Evolutionary conservation across 2,888 invertebrate species (phyloP), one percentile per base, ranked within the genome.

Genomic region (Girardia tigrina): DNA sequence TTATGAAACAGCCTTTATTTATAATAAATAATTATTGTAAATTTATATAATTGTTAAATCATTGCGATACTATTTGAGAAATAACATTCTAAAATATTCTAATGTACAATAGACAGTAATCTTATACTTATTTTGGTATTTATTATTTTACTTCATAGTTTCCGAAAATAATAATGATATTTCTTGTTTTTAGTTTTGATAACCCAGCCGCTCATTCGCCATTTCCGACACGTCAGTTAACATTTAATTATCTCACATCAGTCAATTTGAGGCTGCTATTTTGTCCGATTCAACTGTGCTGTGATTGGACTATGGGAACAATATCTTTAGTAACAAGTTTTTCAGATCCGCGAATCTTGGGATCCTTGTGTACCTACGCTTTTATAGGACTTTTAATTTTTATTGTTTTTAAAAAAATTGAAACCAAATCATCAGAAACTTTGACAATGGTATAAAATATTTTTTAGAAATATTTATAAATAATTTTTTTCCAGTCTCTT

Each of bases 261-360:
- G 87, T 94, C 79, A 95, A 95, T 86, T 87, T 90, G 75, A 92
- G 92, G 91, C 87, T 95, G 79, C 86, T 95, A 79, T 87, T 94
- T 75, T 89, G 91, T 81, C 95, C 95, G 0, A 90, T 90, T 79
- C 89, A 90, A 79, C 87, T 95, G 76, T 94, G 94, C 86, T 94
- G 94, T 85, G 95, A 95, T 86, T 95, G 94, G 94, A 95, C 94
- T 71, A 95, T 95, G 95, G 94, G 92, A 74, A 92, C 92, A 6
- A 89, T 95, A 76, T 91, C 93, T 0, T 85, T 95, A 75, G 87
- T 95, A 71, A 88, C 89, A 79, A 89, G 90, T 42, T 87, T 92
- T 82, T 81, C 87, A 2, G 95, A 95, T 85, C 85, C 87, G 0
- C 87, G 94, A 69, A 94, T 94, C 85, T 79, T 92, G 71, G 88